Conservation (phyloP, 2,797 vertebrate genomes). For the Phrynocephalus guinanensis region DNA sequence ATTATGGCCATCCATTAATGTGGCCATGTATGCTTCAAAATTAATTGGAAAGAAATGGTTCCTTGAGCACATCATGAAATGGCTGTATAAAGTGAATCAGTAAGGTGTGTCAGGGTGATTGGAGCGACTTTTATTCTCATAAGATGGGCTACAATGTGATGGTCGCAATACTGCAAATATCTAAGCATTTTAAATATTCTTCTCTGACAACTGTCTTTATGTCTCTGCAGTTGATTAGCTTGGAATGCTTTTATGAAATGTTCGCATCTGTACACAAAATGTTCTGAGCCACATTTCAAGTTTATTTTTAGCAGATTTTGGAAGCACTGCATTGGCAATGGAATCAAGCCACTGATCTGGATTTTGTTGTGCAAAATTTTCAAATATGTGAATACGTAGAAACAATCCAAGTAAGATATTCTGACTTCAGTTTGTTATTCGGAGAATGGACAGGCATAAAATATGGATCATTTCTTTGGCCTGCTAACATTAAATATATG, state of each 20-base stretch:
- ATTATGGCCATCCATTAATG: conserved; percentile 26
- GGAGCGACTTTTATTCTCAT: not conserved
- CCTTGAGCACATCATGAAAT: not conserved
- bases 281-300: not conserved
- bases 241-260: not conserved
- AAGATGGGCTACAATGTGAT: not conserved
- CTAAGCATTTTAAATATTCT: not conserved
- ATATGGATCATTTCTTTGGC: too few species aligned
- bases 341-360: too few species aligned
- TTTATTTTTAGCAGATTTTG: not conserved
- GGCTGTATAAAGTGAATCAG: conserved; percentile 18
- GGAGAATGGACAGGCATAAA: too few species aligned
- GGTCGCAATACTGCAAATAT: not conserved
- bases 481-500: too few species aligned
- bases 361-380: too few species aligned
- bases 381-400: too few species aligned
- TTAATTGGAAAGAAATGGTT: not conserved
- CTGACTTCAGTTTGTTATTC: too few species aligned
- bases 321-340: too few species aligned
- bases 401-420: too few species aligned
- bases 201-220: not conserved
- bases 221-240: not conserved
- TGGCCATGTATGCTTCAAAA: conserved; percentile 32
- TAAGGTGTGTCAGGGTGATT: conserved; percentile 23
- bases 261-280: not conserved